These are phyloP conservation scores for Caenorhabditis latens DNA, from an alignment of 1,140 invertebrate genomes.

Conservation along the genomic window DNA sequence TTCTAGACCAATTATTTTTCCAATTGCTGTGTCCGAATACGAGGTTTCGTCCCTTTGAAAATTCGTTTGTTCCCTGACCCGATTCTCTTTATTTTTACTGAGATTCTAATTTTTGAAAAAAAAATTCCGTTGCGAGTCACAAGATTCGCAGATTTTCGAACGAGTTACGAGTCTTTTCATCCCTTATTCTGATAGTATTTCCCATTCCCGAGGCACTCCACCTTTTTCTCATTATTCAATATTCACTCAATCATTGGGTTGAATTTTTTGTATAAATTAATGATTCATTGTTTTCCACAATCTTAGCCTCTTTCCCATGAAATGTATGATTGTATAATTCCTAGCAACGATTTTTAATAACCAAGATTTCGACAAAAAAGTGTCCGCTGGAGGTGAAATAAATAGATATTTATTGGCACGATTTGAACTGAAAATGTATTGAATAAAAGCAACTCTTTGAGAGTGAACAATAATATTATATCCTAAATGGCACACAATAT, in stretches of 20 bases:
- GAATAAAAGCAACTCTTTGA: neutral
- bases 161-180: slow-evolving; percentile 17
- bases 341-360: neutral
- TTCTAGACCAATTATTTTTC: slow-evolving; percentile 50
- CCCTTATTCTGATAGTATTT: slow-evolving; percentile 9
- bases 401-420: slow-evolving; percentile 30
- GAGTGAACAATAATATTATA: neutral
- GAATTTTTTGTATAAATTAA: neutral
- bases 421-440: neutral
- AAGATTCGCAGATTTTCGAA: slow-evolving; percentile 20
- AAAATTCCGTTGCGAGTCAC: neutral
- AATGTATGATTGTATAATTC: neutral
- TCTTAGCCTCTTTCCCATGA: slow-evolving; percentile 5
- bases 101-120: neutral
- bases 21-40: slow-evolving; percentile 50
- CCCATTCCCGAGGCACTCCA: neutral
- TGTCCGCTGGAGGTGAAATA: slow-evolving; percentile 28
- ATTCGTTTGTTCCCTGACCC: neutral
- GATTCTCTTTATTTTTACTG: neutral
- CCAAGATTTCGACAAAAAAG: neutral
- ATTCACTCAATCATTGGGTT: neutral
- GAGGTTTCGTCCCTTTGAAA: neutral
- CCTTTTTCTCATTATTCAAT: neutral
- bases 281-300: neutral
- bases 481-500: neutral